These are phyloP conservation scores for Myzus persicae DNA, from an alignment of 1,140 invertebrate genomes.

Conservation along the genomic window DNA sequence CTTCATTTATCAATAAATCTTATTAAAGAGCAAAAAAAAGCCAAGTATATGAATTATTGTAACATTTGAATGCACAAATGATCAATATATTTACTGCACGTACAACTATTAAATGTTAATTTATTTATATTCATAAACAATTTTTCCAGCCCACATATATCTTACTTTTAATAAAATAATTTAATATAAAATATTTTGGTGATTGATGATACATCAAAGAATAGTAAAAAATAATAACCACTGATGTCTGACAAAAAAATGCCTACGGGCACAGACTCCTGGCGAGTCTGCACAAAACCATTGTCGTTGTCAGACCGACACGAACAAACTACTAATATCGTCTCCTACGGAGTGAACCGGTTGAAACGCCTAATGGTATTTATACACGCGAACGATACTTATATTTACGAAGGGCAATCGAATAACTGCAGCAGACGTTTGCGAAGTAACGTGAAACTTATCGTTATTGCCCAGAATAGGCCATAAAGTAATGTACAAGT, in stretches of 20 bases:
- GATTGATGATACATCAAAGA: neutral
- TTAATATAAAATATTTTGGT: neutral
- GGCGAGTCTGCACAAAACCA: neutral
- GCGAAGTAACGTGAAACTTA: conserved; percentile 21
- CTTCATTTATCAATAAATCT: too few relatives aligned
- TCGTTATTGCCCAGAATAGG: neutral
- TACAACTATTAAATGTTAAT: too few relatives aligned
- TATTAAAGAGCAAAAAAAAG: neutral
- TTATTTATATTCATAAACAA: neutral
- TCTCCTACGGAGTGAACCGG: conserved; percentile 23
- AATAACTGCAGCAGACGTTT: neutral
- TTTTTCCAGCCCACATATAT: neutral
- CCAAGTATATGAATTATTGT: neutral
- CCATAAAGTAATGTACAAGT: neutral
- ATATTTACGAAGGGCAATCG: neutral
- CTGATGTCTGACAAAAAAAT: neutral
- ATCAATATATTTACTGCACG: neutral
- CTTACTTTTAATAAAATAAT: neutral
- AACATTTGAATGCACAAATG: neutral
- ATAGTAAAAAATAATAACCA: too few relatives aligned
- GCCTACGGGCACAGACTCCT: neutral
- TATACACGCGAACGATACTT: neutral
- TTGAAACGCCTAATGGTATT: conserved; percentile 14
- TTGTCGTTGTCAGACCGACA: neutral
- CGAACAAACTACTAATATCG: neutral